Evolutionary conservation across 2,113 vertebrate species (phyloP).

Genomic region (Furnarius figulus): DNA sequence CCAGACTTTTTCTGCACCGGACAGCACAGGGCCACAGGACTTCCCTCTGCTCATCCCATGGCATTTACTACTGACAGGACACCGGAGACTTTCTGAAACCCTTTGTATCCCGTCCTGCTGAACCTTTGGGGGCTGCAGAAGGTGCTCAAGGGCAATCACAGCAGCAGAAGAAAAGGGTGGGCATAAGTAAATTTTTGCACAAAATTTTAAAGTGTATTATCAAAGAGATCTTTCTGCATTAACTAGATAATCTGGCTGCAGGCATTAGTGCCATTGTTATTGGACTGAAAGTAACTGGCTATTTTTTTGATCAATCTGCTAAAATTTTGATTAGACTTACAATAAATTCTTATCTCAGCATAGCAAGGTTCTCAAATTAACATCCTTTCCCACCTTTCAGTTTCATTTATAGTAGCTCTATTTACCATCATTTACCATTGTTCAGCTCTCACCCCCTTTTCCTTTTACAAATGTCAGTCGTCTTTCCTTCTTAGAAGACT

Average conservation of each 20-base stretch:
- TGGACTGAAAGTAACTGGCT: neutral
- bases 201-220: neutral
- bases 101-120: rapidly evolving
- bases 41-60: rapidly evolving
- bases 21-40: neutral
- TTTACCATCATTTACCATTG: neutral
- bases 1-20: neutral
- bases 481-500: neutral
- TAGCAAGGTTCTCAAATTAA: neutral
- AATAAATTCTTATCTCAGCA: neutral
- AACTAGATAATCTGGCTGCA: neutral
- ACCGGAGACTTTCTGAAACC: neutral
- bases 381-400: neutral
- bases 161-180: rapidly evolving
- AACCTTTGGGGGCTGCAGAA: neutral
- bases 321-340: neutral
- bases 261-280: neutral
- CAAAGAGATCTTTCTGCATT: neutral
- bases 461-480: neutral
- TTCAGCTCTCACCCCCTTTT: rapidly evolving
- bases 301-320: neutral
- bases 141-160: rapidly evolving
- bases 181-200: neutral
- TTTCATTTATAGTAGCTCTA: neutral
- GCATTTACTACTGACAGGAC: neutral